These are phyloP conservation scores for Marasmarcha lunaedactyla DNA, from an alignment of 2,888 invertebrate genomes.

Conservation along the genomic window DNA sequence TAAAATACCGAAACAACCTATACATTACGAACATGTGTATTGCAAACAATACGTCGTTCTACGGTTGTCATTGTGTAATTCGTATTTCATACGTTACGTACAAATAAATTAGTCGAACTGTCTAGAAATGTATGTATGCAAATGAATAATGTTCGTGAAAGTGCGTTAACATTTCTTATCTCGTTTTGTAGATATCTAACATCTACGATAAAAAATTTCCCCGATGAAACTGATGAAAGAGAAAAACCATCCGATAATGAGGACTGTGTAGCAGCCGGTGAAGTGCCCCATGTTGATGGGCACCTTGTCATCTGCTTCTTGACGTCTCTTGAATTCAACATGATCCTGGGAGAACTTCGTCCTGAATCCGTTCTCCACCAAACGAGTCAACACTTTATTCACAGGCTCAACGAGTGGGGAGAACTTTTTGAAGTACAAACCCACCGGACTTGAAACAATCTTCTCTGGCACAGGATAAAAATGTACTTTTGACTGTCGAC, in stretches of 20 bases:
- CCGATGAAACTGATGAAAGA: slow-evolving; percentile 29
- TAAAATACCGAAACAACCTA: too few relatives aligned
- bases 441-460: slow-evolving; percentile 31
- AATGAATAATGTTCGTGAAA: too few relatives aligned
- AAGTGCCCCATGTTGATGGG: slow-evolving; percentile 36
- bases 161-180: too few relatives aligned
- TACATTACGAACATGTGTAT: too few relatives aligned
- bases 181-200: too few relatives aligned
- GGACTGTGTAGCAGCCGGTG: slow-evolving; percentile 37
- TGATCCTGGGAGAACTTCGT: slow-evolving; percentile 31
- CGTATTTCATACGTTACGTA: too few relatives aligned
- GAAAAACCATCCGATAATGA: slow-evolving; percentile 35
- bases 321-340: slow-evolving; percentile 12
- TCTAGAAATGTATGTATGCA: too few relatives aligned
- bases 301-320: slow-evolving; percentile 14
- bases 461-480: slow-evolving; percentile 32
- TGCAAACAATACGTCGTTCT: too few relatives aligned
- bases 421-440: slow-evolving; percentile 44
- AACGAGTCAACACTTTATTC: slow-evolving; percentile 27
- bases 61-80: too few relatives aligned
- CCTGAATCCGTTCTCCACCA: slow-evolving; percentile 35
- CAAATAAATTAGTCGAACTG: too few relatives aligned
- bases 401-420: slow-evolving; percentile 22
- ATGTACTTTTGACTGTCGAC: slow-evolving; percentile 21
- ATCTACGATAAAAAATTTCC: slow-evolving; percentile 23